Evolutionary conservation across 2,797 vertebrate species (phyloP), one percentile per base, ranked within the genome.

Genomic region (Malurus leucopterus): DNA sequence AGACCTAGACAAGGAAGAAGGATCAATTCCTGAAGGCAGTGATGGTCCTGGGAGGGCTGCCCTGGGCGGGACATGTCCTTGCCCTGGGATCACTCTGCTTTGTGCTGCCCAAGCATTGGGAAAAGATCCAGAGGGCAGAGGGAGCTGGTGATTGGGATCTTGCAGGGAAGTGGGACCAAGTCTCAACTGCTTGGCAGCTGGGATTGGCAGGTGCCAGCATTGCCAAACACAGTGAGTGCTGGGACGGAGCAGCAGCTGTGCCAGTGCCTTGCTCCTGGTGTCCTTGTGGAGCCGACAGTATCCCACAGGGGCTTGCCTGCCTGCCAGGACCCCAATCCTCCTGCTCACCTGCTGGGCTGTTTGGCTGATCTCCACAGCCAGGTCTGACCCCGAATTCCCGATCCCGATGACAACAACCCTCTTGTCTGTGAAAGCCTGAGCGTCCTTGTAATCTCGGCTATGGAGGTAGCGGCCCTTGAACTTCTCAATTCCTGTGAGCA

Each of bases 381-480:
- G 96, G 79, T 99, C 99, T 11, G 96, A 98, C 36, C 97, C 98
- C 2, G 98, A 98, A 77, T 98, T 99, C 20, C 98, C 98, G 5
- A 98, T 97, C 30, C 98, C 98, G 2, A 99, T 77, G 69, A 98
- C 94, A 67, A 97, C 71, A 41, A 98, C 98, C 87, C 93, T 98
- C 90, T 98, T 97, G 67, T 97, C 95, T 20, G 65, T 91, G 95
- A 95, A 97, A 54, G 85, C 92, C 19, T 94, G 92, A 8, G 98
- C 95, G 6, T 97, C 95, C 94, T 98, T 99, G 87, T 98, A 98
- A 34, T 98, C 97, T 92, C 97, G 97, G 93, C 98, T 98, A 92
- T 99, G 98, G 59, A 95, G 86, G 82, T 96, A 97, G 61, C 13
- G 81, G 17, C 98, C 99, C 75, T 95, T 91, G 91, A 98, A 99